Evolutionary conservation across 2,888 invertebrate species (phyloP), one percentile per base, ranked within the genome.

Genomic region (Mesoligia furuncula): DNA sequence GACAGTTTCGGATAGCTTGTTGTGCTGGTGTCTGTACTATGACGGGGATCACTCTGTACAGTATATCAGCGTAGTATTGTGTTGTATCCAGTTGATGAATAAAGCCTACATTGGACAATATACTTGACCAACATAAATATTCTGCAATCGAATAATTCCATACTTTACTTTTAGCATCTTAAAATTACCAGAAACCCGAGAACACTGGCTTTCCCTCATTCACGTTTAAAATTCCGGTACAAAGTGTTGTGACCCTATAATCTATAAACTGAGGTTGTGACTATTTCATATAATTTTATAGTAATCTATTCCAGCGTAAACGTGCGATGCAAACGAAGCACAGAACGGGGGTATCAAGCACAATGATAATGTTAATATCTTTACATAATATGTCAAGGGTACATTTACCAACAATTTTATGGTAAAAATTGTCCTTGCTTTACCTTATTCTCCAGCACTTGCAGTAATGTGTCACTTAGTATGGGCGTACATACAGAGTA

Each of bases 401-500:
- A 68, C 0, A 77, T 84, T 79, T 83, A 68, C 71, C 66, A 86
- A 88, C 76, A 57, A 54, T 80, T 81, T 88, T 77, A 88, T 84
- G 78, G 72, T 83, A 75, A 88, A 85, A 81, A 83, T 75, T 75
- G 82, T 81, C 88, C 88, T 87, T 85, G 88, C 68, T 24, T 57
- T 66, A 57, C 85, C 87, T 75, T 80, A 84, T 80, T 76, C 76
- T 27, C 62, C 42, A 42, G 72, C 48, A 61, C 68, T 77, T 64
- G 61, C 31, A 67, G 73, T 86, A 90, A 89, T 83, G 73, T 77
- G 76, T 84, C 80, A 84, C 78, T 89, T 88, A 82, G 81, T 84
- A 91, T 88, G 80, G 73, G 79, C 80, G 81, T 81, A 83, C 73
- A 79, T 89, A 86, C 87, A 83, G 83, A 89, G 65, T 79, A 64